phyloP scores from a whole-genome alignment of 37 sponge, comb jelly and placozoan genomes.

The Aplysina aerophoba region DNA sequence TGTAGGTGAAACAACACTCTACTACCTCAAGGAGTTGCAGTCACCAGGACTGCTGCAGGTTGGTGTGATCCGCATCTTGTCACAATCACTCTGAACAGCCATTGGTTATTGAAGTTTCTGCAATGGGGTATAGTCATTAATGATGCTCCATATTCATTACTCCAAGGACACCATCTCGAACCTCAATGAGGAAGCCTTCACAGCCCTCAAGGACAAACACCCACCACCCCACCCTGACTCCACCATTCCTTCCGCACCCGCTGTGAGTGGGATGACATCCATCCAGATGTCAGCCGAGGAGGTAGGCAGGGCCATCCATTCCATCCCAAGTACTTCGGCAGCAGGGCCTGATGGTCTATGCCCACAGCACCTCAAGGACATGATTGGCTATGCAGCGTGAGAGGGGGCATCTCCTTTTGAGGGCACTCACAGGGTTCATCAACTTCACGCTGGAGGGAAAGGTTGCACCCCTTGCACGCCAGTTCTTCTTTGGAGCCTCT shows the following conservation, averaged over 20 bases:
- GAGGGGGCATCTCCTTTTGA: background rate
- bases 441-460: background rate
- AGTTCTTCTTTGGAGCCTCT: background rate
- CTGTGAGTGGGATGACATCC: no score
- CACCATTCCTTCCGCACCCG: background rate
- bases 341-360: background rate
- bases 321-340: background rate
- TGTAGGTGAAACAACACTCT: no score
- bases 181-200: background rate
- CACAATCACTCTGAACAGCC: no score
- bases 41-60: no score
- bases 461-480: background rate
- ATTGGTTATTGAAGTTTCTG: no score
- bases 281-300: background rate
- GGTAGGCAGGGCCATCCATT: background rate
- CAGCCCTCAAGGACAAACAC: background rate
- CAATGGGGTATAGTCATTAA: no score
- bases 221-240: background rate
- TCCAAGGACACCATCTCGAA: background rate
- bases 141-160: no score
- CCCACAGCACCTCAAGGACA: background rate
- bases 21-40: no score
- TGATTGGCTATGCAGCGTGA: background rate
- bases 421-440: background rate
- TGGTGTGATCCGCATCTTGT: no score